A percentile compares a stretch with the other conserved stretches of the same genome.
phyloP scores from a whole-genome alignment of 2,888 invertebrate genomes.

The Melanostoma mellinum region DNA sequence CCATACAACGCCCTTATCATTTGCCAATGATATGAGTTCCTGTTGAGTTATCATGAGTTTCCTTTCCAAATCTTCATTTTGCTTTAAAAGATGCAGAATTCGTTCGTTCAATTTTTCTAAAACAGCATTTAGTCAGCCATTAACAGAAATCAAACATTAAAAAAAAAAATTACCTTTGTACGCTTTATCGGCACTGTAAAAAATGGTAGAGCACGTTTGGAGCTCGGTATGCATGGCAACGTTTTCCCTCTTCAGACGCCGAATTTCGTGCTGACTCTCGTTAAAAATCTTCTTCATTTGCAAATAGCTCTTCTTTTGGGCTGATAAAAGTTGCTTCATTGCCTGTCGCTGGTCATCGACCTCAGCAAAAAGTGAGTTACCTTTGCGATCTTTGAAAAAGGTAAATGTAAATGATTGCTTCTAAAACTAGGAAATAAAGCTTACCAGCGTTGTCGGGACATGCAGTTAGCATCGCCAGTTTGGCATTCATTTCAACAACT shows the following conservation, averaged over 20 bases:
- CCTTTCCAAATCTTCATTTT: slow-evolving; percentile 78
- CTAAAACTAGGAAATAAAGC: slow-evolving; percentile 5
- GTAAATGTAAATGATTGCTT: not conserved
- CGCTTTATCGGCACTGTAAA: slow-evolving; percentile 80
- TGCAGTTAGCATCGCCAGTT: slow-evolving; percentile 77
- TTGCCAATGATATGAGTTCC: slow-evolving; percentile 78
- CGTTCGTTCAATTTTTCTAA: slow-evolving; percentile 79
- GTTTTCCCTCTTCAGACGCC: slow-evolving; percentile 80
- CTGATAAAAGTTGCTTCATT: slow-evolving; percentile 84
- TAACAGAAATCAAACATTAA: slow-evolving; percentile 3
- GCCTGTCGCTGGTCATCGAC: slow-evolving; percentile 86
- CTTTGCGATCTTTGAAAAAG: slow-evolving; percentile 83
- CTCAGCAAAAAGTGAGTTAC: slow-evolving; percentile 86
- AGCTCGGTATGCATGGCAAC: slow-evolving; percentile 80
- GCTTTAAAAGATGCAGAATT: slow-evolving; percentile 77
- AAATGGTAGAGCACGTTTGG: slow-evolving; percentile 79
- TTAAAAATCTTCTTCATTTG: slow-evolving; percentile 81
- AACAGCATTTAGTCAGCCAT: not conserved
- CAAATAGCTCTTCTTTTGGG: slow-evolving; percentile 85
- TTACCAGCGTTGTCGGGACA: slow-evolving; percentile 78
- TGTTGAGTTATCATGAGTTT: slow-evolving; percentile 78
- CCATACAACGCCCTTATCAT: slow-evolving; percentile 79
- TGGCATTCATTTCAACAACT: slow-evolving; percentile 79
- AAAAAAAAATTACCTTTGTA: slow-evolving; percentile 77
- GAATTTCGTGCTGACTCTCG: slow-evolving; percentile 80